Base-by-base conservation (phyloP, 2,113 vertebrate genomes). In the Labeo rohita region DNA sequence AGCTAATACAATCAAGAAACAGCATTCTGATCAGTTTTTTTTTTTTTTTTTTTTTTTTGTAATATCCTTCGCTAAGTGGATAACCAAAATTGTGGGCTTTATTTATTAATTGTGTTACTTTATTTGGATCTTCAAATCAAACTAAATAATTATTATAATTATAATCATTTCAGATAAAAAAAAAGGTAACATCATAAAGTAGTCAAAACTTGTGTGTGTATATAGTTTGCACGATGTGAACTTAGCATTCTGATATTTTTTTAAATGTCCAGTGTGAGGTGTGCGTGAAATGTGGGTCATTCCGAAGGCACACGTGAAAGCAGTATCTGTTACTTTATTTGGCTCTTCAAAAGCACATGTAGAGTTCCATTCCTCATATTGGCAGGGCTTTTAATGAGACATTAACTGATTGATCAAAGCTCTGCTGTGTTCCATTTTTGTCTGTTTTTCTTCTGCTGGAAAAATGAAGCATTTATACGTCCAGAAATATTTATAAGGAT, bases 401-500 rank as follows among this genome's bases (percentile, higher is more conserved):
- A 70, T 54, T 39, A 74, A 56, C 52, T 13, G 54, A 76, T 61
- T 65, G 85, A 88, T 80, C 87, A 90, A 88, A 88, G 75, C 80
- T 85, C 21, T 66, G 23, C 83, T 85, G 23, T 45, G 79, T 21
- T 84, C 85, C 72, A 65, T 47, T 80, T 84, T 59, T 23, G 15
- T 80, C 77, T 59, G 75, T 18, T 50, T 74, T 68, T 11, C 68
- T 77, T 49, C 49, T 63, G 45, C 23, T 73, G 72, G 34, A 80
- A 87, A 80, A 85, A 75, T 11, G 2, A 76, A 84, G 61, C 68
- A 36, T 77, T 76, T 72, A 45, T n/a, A 59, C 47, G 66, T 78
- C 80, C 83, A 87, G 73, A 70, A 65, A 80, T 79, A 84, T 90
- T 87, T 87, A 68, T 74, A 85, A 66, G 76, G 18, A n/a, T 81